phyloP scores from a whole-genome alignment of 2,113 vertebrate species.

The Camelus dromedarius region DNA sequence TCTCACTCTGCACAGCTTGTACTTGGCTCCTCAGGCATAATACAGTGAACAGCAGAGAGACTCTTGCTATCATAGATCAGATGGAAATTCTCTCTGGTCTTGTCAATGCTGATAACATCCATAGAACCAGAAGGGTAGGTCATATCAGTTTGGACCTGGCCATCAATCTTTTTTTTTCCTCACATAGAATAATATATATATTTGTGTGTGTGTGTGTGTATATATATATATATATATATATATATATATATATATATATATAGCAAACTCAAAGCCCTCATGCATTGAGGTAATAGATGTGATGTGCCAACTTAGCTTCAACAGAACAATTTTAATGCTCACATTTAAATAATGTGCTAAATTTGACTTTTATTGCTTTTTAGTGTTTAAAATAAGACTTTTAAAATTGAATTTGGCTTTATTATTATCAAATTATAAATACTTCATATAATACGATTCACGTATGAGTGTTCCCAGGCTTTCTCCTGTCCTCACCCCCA shows the following conservation, averaged over 20 bases:
- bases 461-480: background rate
- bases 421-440: too few species aligned
- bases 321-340: background rate
- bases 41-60: constrained; percentile 91
- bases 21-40: constrained; percentile 93
- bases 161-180: constrained; percentile 88
- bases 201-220: background rate
- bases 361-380: background rate
- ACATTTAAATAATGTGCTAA: background rate
- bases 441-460: background rate
- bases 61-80: constrained; percentile 93
- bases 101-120: constrained; percentile 95
- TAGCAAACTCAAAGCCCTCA: background rate
- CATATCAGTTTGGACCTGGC: constrained; percentile 93
- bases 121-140: constrained; percentile 94
- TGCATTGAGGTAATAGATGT: background rate
- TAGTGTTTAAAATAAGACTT: background rate
- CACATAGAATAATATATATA: background rate
- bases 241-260: too few species aligned
- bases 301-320: background rate
- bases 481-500: background rate
- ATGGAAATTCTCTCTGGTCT: constrained; percentile 93
- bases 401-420: background rate
- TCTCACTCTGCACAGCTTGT: constrained; percentile 94
- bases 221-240: too few species aligned